phyloP scores from a whole-genome alignment of 2,888 invertebrate species.

The Drosophila meridionalis region DNA sequence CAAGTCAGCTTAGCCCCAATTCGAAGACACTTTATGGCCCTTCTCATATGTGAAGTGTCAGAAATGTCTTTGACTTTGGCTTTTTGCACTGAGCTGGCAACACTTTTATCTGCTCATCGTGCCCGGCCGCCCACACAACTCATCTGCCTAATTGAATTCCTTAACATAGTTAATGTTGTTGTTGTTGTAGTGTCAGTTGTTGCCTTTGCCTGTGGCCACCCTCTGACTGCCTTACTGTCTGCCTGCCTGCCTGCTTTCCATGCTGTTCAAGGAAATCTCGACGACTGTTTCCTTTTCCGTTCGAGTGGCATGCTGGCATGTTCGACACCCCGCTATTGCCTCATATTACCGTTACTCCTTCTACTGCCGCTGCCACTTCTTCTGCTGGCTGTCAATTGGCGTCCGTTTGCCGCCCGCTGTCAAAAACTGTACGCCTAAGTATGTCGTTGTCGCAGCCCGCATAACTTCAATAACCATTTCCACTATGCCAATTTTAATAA shows the following conservation, averaged over 20 bases:
- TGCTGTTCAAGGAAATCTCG: slow-evolving; percentile 71
- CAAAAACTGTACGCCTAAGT: slow-evolving; percentile 70
- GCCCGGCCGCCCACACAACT: slow-evolving; percentile 61
- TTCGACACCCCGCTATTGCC: slow-evolving; percentile 48
- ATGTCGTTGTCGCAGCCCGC: slow-evolving; percentile 66
- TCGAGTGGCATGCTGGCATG: slow-evolving; percentile 64
- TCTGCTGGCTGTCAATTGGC: slow-evolving; percentile 63
- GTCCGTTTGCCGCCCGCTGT: slow-evolving; percentile 47
- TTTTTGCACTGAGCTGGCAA: slow-evolving; percentile 65
- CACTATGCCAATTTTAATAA: slow-evolving; percentile 68
- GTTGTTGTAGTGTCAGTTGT: background rate
- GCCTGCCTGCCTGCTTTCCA: background rate
- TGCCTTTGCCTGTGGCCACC: background rate
- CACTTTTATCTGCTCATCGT: slow-evolving; percentile 67
- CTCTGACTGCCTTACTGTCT: background rate
- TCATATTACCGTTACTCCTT: slow-evolving; percentile 6
- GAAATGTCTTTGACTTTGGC: slow-evolving; percentile 63
- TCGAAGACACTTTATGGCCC: slow-evolving; percentile 62
- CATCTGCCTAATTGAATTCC: slow-evolving; percentile 80
- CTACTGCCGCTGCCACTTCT: slow-evolving; percentile 57
- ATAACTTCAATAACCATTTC: slow-evolving; percentile 55
- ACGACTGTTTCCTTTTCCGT: slow-evolving; percentile 74
- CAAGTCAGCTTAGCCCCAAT: slow-evolving; percentile 57
- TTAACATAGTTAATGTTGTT: slow-evolving; percentile 46
- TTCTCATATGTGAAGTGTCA: slow-evolving; percentile 75